Evolutionary conservation across 2,113 vertebrate genomes (phyloP), one percentile per base, ranked within the genome.

Genomic region (Pelusios castaneus): DNA sequence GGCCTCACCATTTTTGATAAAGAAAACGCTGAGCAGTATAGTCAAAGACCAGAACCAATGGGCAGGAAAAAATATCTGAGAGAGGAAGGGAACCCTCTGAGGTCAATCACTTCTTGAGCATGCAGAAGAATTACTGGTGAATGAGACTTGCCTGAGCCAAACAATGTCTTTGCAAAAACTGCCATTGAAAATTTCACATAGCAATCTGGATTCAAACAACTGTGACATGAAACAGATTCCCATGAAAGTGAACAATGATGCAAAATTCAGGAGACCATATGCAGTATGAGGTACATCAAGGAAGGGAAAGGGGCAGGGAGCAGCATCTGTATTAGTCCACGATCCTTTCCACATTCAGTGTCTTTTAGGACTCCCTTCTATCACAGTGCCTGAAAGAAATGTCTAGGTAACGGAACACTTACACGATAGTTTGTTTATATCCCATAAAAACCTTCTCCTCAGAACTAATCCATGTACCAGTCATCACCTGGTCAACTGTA

Each of bases 31-130:
- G 43, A 60, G 52, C 17, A 84, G 60, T 86, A 73, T 0, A 0
- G 55, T 84, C 80, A 0, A 3, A n/a, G 51, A 67, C 0, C 0
- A 5, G n/a, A 13, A 16, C 2, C 31, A 16, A 9, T 22, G 8
- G 8, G 38, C 22, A 2, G 41, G 25, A 60, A 5, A 70, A 89
- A 55, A 38, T 38, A 43, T 31, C 67, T 27, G 52, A 67, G 19
- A 29, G 63, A 9, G 27, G 34, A 17, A 34, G 34, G 19, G n/a
- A 58, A 29, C 4, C 56, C 56, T 29, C 27, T 29, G 56, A 21
- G 63, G 12, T 21, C 63, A 70, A 70, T 21, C 63, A n/a, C 63
- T 38, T n/a, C 63, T 2, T 84, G 14, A n/a, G n/a, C 10, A 43
- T 51, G 56, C 22, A 79, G 51, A 49, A 70, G 19, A 58, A 14